Evolutionary conservation across 2,113 vertebrate species (phyloP).

Genomic region (Dendrocopos noguchii): DNA sequence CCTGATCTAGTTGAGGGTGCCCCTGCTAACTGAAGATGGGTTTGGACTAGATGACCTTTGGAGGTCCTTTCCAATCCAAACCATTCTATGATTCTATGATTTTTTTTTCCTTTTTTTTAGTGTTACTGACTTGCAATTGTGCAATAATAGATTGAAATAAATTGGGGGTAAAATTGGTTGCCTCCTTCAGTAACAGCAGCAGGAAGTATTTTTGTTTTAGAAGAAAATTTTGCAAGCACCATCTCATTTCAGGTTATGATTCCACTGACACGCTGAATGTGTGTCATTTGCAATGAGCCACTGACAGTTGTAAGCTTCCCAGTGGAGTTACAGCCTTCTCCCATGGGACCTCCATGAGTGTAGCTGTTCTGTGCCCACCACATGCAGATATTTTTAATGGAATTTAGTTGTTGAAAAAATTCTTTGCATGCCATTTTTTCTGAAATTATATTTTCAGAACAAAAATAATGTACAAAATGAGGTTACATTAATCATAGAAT

Average conservation of each 20-base stretch:
- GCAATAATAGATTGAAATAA: not conserved
- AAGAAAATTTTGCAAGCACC: not conserved
- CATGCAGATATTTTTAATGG: not conserved
- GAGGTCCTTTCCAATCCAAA: no score
- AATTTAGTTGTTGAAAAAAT: not conserved
- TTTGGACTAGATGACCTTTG: no score
- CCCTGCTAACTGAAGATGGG: no score
- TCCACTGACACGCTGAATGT: not conserved
- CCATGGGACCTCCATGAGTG: not conserved
- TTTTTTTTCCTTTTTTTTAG: not conserved
- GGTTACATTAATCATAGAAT: not conserved
- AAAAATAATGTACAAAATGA: not conserved
- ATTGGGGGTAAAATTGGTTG: not conserved
- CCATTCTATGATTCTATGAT: no score
- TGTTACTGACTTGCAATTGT: not conserved
- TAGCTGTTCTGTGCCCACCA: not conserved
- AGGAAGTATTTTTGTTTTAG: not conserved
- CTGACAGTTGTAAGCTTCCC: not conserved
- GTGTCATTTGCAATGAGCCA: not conserved
- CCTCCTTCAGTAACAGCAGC: not conserved
- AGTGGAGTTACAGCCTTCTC: not conserved
- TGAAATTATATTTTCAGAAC: not conserved
- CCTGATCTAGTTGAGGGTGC: no score
- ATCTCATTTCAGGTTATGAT: not conserved
- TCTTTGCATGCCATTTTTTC: not conserved